Evolutionary conservation across 2,888 invertebrate genomes (phyloP).

Genomic region (Cheilosia vernalis): DNA sequence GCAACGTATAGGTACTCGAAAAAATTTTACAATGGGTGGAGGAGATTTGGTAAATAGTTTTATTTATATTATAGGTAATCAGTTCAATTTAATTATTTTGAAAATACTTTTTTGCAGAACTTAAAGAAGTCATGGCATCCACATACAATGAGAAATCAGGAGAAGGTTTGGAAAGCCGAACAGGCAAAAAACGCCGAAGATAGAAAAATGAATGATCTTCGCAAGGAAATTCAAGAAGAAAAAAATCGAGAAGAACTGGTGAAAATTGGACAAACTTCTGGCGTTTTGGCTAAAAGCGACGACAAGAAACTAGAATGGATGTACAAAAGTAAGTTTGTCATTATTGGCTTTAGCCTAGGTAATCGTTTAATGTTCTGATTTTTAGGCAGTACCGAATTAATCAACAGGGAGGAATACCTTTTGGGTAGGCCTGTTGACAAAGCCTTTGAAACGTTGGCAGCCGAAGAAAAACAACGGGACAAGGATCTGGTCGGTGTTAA

Average conservation of each 20-base stretch:
- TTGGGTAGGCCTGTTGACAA: constrained; percentile 90
- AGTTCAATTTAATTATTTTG: neutral
- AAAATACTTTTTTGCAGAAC: constrained; percentile 84
- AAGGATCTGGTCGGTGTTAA: constrained; percentile 80
- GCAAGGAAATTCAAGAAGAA: constrained; percentile 88
- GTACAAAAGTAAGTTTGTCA: constrained; percentile 87
- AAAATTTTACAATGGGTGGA: constrained; percentile 79
- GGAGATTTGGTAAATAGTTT: constrained; percentile 80
- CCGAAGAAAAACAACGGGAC: constrained; percentile 84
- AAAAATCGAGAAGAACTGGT: constrained; percentile 87
- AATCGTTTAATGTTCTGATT: neutral
- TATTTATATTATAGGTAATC: neutral
- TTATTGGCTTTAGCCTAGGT: no score
- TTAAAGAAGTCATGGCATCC: constrained; percentile 93
- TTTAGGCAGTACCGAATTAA: constrained; percentile 79
- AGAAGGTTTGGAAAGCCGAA: constrained; percentile 91
- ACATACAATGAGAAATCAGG: constrained; percentile 90
- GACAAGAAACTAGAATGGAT: constrained; percentile 92
- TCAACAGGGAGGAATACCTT: constrained; percentile 94
- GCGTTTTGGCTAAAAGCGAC: constrained; percentile 83
- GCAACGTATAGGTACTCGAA: neutral
- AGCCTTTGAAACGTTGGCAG: constrained; percentile 88
- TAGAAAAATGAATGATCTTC: constrained; percentile 87
- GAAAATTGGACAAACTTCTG: constrained; percentile 85
- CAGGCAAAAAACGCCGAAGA: constrained; percentile 89